These are phyloP conservation scores for Dufourea novaeangliae DNA, from an alignment of 1,140 invertebrate genomes.

Conservation along the genomic window DNA sequence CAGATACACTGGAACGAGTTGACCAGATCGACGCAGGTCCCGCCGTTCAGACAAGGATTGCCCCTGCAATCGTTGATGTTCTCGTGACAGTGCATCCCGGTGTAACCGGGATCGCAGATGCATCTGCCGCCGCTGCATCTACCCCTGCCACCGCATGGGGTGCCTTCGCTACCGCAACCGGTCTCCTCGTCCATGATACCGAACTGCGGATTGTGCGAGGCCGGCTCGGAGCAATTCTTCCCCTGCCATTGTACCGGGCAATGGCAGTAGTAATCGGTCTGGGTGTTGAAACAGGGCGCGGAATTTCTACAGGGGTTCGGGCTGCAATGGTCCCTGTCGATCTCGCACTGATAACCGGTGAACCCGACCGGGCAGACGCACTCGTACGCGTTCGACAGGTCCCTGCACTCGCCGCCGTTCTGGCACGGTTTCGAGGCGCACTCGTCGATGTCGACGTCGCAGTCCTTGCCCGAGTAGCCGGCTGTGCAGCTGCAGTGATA, in stretches of 20 bases:
- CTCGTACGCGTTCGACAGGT: slow-evolving; percentile 89
- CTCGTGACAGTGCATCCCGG: slow-evolving; percentile 88
- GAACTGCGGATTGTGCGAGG: slow-evolving; percentile 84
- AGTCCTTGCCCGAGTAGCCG: slow-evolving; percentile 90
- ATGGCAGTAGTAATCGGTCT: slow-evolving; percentile 94
- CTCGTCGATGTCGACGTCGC: slow-evolving; percentile 87
- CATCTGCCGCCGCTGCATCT: slow-evolving; percentile 88
- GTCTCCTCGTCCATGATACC: slow-evolving; percentile 74
- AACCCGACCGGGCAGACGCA: slow-evolving; percentile 93
- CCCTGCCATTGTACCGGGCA: slow-evolving; percentile 93
- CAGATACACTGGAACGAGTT: slow-evolving; percentile 92
- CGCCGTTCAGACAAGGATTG: slow-evolving; percentile 88
- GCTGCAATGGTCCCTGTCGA: slow-evolving; percentile 91
- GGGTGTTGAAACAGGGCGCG: slow-evolving; percentile 91
- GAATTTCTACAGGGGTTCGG: slow-evolving; percentile 91
- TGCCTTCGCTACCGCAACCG: slow-evolving; percentile 79
- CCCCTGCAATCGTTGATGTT: slow-evolving; percentile 88
- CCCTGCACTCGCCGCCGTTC: slow-evolving; percentile 92
- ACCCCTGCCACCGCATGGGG: slow-evolving; percentile 89
- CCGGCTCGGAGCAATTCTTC: slow-evolving; percentile 92
- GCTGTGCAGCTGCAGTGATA: slow-evolving; percentile 91
- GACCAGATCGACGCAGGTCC: slow-evolving; percentile 88
- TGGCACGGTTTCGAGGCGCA: slow-evolving; percentile 90
- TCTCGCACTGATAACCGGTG: slow-evolving; percentile 90
- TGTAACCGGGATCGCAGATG: slow-evolving; percentile 89